Evolutionary conservation across 1,140 invertebrate species (phyloP).

Genomic region (Gryllus bimaculatus): DNA sequence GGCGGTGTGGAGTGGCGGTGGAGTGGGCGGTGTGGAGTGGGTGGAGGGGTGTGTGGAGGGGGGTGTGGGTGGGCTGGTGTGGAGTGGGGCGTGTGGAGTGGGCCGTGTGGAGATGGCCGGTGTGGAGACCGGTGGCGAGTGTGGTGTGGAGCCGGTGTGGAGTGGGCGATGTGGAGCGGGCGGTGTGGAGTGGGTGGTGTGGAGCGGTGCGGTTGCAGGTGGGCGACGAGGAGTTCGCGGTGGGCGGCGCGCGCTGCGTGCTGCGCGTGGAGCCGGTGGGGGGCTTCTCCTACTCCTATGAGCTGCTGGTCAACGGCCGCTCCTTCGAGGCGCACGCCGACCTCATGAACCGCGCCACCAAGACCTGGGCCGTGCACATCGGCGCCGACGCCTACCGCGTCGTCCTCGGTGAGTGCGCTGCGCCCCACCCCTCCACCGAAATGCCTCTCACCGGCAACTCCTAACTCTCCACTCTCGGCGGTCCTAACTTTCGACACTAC

Average conservation of each 20-base stretch:
- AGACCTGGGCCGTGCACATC: constrained; percentile 47
- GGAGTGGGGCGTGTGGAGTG: constrained; percentile 21
- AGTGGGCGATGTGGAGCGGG: no score
- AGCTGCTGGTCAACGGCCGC: constrained; percentile 64
- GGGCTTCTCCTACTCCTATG: constrained; percentile 72
- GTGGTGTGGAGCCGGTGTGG: not conserved
- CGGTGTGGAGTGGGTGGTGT: not conserved
- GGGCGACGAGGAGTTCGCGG: constrained; percentile 50
- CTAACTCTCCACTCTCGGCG: not conserved
- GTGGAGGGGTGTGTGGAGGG: no score
- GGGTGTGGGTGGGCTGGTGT: no score
- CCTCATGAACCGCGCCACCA: constrained; percentile 58
- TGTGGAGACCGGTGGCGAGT: not conserved
- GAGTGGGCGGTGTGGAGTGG: no score
- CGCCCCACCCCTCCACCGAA: no score
- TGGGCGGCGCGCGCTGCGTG: constrained; percentile 36
- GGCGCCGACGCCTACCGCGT: constrained; percentile 44
- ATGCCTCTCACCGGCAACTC: not conserved
- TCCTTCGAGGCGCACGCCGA: constrained; percentile 66
- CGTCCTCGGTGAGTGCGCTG: constrained; percentile 54
- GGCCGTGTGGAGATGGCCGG: not conserved
- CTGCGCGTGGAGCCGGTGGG: constrained; percentile 65
- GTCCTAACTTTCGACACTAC: no score
- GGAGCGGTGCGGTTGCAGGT: constrained; percentile 35
- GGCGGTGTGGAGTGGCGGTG: no score